phyloP scores from a whole-genome alignment of 2,113 vertebrate species.

The Thryonomys swinderianus region DNA sequence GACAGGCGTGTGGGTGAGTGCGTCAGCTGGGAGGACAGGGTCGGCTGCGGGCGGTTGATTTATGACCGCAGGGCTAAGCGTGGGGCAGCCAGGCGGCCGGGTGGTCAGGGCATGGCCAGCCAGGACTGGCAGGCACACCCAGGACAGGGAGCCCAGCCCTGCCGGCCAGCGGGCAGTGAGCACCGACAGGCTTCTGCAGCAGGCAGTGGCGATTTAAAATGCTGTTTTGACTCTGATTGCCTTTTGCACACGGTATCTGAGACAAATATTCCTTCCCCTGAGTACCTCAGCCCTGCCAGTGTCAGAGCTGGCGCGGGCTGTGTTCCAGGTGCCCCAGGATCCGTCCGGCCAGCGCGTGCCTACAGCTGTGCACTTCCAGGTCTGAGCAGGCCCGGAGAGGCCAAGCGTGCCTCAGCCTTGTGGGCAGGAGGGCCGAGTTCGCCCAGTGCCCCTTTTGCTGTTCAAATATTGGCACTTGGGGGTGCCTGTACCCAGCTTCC shows the following conservation, averaged over 20 bases:
- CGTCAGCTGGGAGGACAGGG: conserved; percentile 86
- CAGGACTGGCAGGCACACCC: neutral
- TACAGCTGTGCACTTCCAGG: neutral
- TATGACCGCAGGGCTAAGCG: conserved; percentile 85
- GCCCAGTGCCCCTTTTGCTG: neutral
- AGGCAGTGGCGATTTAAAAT: conserved; percentile 89
- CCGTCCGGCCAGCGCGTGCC: neutral
- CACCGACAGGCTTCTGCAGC: conserved; percentile 72
- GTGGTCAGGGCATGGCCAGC: conserved; percentile 68
- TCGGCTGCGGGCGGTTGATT: conserved; percentile 88
- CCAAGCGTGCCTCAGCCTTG: conserved; percentile 52
- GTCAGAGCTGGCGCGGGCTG: neutral
- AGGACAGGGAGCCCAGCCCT: conserved; percentile 54
- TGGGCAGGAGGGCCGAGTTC: conserved; percentile 34
- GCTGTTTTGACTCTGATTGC: conserved; percentile 95
- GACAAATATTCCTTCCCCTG: conserved; percentile 54
- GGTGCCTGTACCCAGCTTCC: neutral
- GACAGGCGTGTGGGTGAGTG: conserved; percentile 80
- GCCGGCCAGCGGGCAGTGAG: conserved; percentile 64
- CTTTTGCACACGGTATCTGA: conserved; percentile 88
- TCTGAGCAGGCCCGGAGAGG: conserved; percentile 58
- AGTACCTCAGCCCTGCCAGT: conserved; percentile 20
- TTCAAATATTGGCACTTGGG: neutral
- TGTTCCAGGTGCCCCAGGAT: neutral
- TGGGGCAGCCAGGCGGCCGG: conserved; percentile 83